These are phyloP conservation scores for Lerema accius DNA, from an alignment of 1,140 invertebrate species.

Conservation along the genomic window DNA sequence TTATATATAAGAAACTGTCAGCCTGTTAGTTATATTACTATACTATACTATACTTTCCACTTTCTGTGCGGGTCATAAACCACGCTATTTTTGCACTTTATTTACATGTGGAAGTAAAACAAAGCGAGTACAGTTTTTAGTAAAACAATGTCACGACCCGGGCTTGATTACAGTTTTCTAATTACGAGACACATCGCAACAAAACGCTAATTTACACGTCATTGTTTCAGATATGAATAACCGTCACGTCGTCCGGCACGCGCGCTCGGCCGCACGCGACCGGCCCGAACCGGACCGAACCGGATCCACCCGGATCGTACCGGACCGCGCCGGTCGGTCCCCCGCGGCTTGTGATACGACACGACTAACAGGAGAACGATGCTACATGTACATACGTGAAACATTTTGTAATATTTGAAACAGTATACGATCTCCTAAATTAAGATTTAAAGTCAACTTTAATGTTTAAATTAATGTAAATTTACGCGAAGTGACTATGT, in stretches of 20 bases:
- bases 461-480: slow-evolving; percentile 79
- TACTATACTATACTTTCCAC: no score
- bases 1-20: no score
- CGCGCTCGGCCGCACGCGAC: slow-evolving; percentile 25
- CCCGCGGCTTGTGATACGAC: slow-evolving; percentile 28
- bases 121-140: neutral
- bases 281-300: slow-evolving; percentile 23
- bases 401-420: slow-evolving; percentile 83
- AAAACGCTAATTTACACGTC: slow-evolving; percentile 8
- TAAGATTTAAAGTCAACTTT: slow-evolving; percentile 81
- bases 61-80: neutral
- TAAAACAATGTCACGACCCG: neutral
- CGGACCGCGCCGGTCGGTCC: slow-evolving; percentile 31
- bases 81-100: neutral
- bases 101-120: neutral
- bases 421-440: slow-evolving; percentile 83
- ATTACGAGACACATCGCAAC: slow-evolving; percentile 11
- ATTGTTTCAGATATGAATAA: slow-evolving; percentile 70
- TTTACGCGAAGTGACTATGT: slow-evolving; percentile 65
- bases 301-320: slow-evolving; percentile 37
- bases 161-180: slow-evolving; percentile 22
- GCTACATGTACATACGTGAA: slow-evolving; percentile 74
- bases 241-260: slow-evolving; percentile 50
- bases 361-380: slow-evolving; percentile 75
- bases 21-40: no score